A percentile compares a stretch with the other conserved stretches of the same genome.
These are phyloP conservation scores for Chirona hameri DNA, from an alignment of 2,888 invertebrate species.

Conservation along the genomic window DNA sequence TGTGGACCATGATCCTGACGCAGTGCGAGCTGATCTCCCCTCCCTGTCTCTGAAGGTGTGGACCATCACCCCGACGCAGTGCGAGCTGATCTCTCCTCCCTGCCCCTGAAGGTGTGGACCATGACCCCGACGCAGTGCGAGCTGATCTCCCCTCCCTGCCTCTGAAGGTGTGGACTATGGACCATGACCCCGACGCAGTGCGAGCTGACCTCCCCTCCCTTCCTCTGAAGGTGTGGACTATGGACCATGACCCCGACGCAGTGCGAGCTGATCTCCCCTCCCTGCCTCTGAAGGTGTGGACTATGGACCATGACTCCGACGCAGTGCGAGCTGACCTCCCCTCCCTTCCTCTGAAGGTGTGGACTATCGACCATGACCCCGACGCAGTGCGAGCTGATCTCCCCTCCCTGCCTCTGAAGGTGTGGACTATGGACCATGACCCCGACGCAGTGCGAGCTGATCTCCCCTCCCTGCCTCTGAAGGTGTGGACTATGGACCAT, in stretches of 20 bases:
- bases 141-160: conserved; percentile 65
- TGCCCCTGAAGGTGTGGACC: conserved; percentile 62
- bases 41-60: conserved; percentile 57
- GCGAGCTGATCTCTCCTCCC: no score
- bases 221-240: conserved; percentile 54
- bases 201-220: no score
- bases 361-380: conserved; percentile 80
- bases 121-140: no score
- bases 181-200: conserved; percentile 77
- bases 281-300: conserved; percentile 51
- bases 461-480: conserved; percentile 59
- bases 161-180: conserved; percentile 62
- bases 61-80: conserved; percentile 74
- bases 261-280: conserved; percentile 74
- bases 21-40: conserved; percentile 76
- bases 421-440: conserved; percentile 77
- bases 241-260: conserved; percentile 83
- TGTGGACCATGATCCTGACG: conserved; percentile 75
- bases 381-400: conserved; percentile 71
- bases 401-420: conserved; percentile 57
- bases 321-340: conserved; percentile 67
- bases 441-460: no score
- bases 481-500: conserved; percentile 76
- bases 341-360: conserved; percentile 59
- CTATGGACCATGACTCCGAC: conserved; percentile 81